Percentiles rank a stretch among this genome's conserved stretches.
phyloP scores from a whole-genome alignment of 2,797 vertebrate species.

The Chiroxiphia lanceolata region DNA sequence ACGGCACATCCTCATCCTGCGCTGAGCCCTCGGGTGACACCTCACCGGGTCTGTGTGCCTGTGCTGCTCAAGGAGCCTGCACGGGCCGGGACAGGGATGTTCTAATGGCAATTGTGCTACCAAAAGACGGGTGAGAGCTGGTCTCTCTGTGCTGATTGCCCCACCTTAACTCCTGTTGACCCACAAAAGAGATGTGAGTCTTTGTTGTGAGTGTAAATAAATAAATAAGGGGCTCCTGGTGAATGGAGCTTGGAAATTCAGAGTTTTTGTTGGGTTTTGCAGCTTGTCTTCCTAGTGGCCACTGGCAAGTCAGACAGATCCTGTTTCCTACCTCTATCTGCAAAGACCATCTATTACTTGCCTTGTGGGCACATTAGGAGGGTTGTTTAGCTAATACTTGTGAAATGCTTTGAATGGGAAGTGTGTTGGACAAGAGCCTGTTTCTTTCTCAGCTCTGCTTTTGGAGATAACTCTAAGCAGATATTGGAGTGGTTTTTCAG shows the following conservation, averaged over 20 bases:
- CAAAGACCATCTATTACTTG: background rate
- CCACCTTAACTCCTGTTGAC: background rate
- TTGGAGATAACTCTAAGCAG: background rate
- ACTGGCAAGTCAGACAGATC: background rate
- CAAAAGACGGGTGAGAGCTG: background rate
- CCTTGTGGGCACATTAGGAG: background rate
- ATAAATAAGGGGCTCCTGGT: background rate
- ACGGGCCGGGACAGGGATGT: accelerated
- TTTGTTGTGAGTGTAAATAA: background rate
- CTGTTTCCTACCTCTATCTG: background rate
- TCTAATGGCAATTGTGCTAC: accelerated
- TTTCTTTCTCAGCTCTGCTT: background rate
- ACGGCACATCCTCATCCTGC: accelerated
- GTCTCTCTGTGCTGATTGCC: background rate
- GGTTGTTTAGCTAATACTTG: background rate
- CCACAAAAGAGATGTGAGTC: accelerated
- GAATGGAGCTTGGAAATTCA: background rate
- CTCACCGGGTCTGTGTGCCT: accelerated
- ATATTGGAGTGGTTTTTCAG: background rate
- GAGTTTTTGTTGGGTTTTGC: background rate
- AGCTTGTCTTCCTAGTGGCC: background rate
- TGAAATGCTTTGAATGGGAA: background rate
- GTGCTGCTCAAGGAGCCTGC: accelerated
- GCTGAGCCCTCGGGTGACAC: accelerated
- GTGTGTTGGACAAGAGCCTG: background rate